These are phyloP conservation scores for Nycticorax nycticorax DNA, from an alignment of 2,113 vertebrate species.

Conservation along the genomic window DNA sequence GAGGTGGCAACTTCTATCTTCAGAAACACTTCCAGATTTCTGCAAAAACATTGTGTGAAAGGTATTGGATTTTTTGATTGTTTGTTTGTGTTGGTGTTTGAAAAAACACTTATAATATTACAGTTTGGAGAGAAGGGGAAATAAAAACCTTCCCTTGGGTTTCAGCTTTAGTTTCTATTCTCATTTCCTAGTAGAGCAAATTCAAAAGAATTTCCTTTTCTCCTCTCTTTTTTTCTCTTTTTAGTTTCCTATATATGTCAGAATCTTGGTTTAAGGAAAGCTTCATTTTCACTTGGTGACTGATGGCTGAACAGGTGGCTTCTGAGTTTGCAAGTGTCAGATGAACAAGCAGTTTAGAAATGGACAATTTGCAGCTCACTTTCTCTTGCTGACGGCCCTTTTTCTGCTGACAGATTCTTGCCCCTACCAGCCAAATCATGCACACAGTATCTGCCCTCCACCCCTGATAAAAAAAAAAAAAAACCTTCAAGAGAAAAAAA, in stretches of 20 bases:
- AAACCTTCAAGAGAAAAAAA: background rate
- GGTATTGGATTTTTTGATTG: background rate
- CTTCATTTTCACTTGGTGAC: constrained; percentile 83
- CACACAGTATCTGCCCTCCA: constrained; percentile 22
- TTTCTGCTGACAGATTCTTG: constrained; percentile 71
- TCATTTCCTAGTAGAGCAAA: background rate
- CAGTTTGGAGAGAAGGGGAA: background rate
- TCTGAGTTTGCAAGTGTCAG: constrained; percentile 78
- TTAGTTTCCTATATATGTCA: constrained; percentile 65
- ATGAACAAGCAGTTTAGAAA: constrained; percentile 83
- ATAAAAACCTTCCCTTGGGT: background rate
- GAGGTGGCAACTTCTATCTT: background rate
- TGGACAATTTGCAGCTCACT: constrained; percentile 83
- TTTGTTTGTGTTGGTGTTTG: background rate
- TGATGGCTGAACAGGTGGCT: constrained; percentile 89
- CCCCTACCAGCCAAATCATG: constrained; percentile 71
- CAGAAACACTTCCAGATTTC: background rate
- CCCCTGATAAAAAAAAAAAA: background rate
- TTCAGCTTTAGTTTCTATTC: background rate
- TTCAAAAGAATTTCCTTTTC: background rate
- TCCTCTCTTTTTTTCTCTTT: background rate
- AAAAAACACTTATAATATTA: background rate
- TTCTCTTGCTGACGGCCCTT: constrained; percentile 71
- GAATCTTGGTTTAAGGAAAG: constrained; percentile 83
- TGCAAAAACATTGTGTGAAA: background rate